phyloP scores from a whole-genome alignment of 2,888 invertebrate species.

The Drosophila formosana region DNA sequence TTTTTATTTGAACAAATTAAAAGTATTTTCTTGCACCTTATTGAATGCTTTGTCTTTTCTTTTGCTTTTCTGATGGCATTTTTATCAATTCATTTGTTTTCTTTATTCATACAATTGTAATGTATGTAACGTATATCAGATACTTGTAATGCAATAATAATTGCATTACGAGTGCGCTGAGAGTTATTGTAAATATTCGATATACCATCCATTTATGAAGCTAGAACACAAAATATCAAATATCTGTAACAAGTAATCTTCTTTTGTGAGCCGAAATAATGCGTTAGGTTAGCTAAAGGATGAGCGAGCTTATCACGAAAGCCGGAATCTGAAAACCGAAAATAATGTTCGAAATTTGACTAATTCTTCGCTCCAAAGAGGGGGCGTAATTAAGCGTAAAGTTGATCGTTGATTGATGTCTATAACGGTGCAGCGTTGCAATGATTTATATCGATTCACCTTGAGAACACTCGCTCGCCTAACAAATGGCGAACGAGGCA shows the following conservation, averaged over 20 bases:
- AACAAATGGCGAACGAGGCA: background rate
- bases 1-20: conserved; percentile 30
- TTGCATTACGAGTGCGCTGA: conserved; percentile 28
- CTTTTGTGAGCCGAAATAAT: conserved; percentile 22
- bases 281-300: conserved; percentile 28
- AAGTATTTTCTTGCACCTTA: conserved; percentile 41
- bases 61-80: background rate
- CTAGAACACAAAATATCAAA: conserved; percentile 9
- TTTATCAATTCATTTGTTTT: conserved; percentile 1
- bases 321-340: background rate
- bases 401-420: conserved; percentile 21
- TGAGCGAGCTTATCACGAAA: conserved; percentile 18
- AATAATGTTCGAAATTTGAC: background rate
- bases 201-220: conserved; percentile 42
- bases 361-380: background rate
- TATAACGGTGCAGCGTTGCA: conserved; percentile 13
- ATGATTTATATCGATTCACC: conserved; percentile 5
- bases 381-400: conserved; percentile 18
- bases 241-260: background rate
- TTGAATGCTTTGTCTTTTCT: conserved; percentile 34
- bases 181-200: conserved; percentile 44
- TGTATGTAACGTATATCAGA: background rate
- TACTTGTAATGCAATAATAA: conserved; percentile 37
- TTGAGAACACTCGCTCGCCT: conserved; percentile 1
- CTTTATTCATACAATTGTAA: background rate